Percentiles rank a stretch among this genome's conserved stretches.
Conservation (phyloP, 1,140 invertebrate species). For the Euglossa dilemma region DNA sequence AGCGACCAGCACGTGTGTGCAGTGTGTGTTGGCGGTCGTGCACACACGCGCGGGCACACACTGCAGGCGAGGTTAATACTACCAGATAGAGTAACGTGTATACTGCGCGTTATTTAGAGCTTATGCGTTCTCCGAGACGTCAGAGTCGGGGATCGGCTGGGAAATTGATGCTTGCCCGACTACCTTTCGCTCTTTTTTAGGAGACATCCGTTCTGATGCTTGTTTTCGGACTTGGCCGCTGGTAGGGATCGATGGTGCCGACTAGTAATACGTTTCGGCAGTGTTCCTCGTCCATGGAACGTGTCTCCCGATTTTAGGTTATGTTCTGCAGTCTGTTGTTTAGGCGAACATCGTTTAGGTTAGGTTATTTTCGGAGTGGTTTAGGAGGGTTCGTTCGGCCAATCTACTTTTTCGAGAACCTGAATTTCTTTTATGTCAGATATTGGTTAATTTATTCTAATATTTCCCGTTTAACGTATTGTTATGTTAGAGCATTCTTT, state of each 20-base stretch:
- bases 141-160: neutral
- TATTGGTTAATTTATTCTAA: too few species aligned
- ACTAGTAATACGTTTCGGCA: neutral
- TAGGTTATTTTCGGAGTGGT: too few species aligned
- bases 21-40: slow-evolving; percentile 2
- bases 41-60: neutral
- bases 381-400: too few species aligned
- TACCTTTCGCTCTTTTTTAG: neutral
- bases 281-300: too few species aligned
- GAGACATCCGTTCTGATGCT: neutral
- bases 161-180: neutral
- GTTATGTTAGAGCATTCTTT: too few species aligned
- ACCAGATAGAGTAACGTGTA: slow-evolving; percentile 1
- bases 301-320: too few species aligned
- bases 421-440: too few species aligned
- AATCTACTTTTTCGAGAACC: too few species aligned
- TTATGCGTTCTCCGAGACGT: slow-evolving; percentile 11
- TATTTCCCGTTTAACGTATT: too few species aligned
- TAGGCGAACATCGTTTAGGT: too few species aligned
- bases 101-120: slow-evolving; percentile 27
- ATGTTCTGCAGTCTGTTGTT: too few species aligned
- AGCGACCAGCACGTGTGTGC: slow-evolving; percentile 15
- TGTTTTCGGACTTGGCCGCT: neutral
- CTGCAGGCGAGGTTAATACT: slow-evolving; percentile 30
- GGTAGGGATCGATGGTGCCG: neutral